Evolutionary conservation across 1,140 invertebrate genomes (phyloP), one percentile per base, ranked within the genome.

Genomic region (Brachystomella parvula): DNA sequence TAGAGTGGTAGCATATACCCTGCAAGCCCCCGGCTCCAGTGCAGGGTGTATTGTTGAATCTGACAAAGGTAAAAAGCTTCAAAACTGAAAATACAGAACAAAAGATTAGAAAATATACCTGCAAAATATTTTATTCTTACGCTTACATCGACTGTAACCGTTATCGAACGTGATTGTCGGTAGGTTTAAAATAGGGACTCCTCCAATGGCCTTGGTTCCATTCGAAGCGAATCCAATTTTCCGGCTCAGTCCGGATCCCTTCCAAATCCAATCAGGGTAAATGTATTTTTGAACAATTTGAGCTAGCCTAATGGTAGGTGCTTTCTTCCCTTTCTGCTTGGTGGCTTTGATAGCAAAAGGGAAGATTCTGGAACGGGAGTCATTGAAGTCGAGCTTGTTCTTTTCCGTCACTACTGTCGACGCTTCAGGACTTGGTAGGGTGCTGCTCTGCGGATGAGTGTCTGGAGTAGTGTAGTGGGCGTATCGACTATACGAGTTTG

Each of bases 11-110:
- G 72, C 88, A 90, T 24, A 81, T 83, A 0, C 87, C 88, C 70
- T 82, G 82, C 59, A 83, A 76, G 15, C 82, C 82, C 65, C 78
- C 79, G 47, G 76, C 76, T 15, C 79, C 76, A 12, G 77, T 74
- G 74, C 88, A 89, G 33, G 80, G 75, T 1, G 80, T 81, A 73
- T 89, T 87, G 21, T 83, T 79, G 75, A 89, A 88, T 64, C 85
- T 81, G 28, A 89, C 82, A n/a, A 89, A 80, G 60, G 87, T 83
- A 73, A 90, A 88, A 0, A 90, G 76, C 73, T 83, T 85, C 44
- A 88, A 78, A 73, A 89, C 73, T 44, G 76, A 17, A 71, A 74
- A 57, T 57, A 15, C n/a, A 57, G 24, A 57, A 21, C 12, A 12
- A 15, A 15, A 57, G 21, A 24, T 57, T n/a, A 57, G 21, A 9